These are phyloP conservation scores for Thinocorus orbignyianus DNA, from an alignment of 2,113 vertebrate genomes.

Conservation along the genomic window DNA sequence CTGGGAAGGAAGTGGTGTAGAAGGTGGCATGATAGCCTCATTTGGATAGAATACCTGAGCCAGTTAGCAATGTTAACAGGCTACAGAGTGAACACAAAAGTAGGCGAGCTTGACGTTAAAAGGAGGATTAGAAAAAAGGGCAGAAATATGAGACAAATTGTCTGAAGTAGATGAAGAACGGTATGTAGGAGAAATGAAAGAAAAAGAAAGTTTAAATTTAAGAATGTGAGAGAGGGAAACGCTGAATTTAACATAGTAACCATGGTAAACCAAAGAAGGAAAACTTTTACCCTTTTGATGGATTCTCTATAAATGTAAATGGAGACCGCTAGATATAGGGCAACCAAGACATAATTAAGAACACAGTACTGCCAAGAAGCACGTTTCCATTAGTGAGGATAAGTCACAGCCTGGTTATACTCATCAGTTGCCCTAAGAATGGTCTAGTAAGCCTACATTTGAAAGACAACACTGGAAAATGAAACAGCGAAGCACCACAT, in stretches of 20 bases:
- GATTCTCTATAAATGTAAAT: not conserved
- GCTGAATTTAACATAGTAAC: not conserved
- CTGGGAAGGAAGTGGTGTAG: not conserved
- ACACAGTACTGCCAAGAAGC: not conserved
- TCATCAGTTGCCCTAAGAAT: not conserved
- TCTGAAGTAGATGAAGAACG: fast-evolving
- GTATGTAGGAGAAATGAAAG: not conserved
- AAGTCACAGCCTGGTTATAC: not conserved
- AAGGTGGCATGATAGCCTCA: not conserved
- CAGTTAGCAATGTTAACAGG: not conserved
- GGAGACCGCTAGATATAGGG: not conserved
- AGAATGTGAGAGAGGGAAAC: not conserved
- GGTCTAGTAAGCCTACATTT: not conserved
- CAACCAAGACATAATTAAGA: not conserved
- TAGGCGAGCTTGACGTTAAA: not conserved
- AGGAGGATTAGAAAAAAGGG: not conserved
- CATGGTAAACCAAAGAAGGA: not conserved
- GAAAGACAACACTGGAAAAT: not conserved
- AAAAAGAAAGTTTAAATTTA: not conserved
- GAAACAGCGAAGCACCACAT: not conserved
- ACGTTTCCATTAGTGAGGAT: not conserved
- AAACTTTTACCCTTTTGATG: not conserved
- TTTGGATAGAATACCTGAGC: not conserved
- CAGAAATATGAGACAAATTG: not conserved
- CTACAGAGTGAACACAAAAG: not conserved